Conservation (phyloP, 1,140 invertebrate species). For the Diachasmimorpha longicaudata region DNA sequence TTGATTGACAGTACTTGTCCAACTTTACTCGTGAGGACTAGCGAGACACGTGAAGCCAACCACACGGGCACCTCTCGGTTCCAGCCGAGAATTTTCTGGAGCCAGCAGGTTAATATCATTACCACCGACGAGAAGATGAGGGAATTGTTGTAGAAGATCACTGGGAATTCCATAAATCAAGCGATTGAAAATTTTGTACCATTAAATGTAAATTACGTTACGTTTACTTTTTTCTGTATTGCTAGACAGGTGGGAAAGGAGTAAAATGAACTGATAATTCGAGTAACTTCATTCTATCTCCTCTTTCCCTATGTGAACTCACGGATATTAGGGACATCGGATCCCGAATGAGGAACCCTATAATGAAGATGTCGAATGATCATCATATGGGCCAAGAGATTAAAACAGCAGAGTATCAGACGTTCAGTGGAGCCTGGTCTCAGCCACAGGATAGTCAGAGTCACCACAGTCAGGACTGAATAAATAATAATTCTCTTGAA, state of each 20-base stretch:
- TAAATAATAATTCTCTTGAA: constrained; percentile 28
- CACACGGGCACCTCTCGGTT: constrained; percentile 33
- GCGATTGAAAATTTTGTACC: neutral
- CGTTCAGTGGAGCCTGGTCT: constrained; percentile 56
- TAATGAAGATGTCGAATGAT: constrained; percentile 56
- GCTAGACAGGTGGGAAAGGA: no score
- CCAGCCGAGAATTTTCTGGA: constrained; percentile 38
- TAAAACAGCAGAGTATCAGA: constrained; percentile 55
- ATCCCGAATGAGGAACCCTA: constrained; percentile 54
- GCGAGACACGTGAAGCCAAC: constrained; percentile 28
- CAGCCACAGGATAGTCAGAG: constrained; percentile 58
- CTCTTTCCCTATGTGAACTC: neutral
- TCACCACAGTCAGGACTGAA: constrained; percentile 59
- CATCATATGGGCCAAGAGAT: constrained; percentile 60
- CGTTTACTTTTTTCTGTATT: no score
- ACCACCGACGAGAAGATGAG: constrained; percentile 53
- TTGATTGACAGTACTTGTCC: constrained; percentile 46
- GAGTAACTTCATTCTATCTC: neutral
- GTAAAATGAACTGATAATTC: neutral
- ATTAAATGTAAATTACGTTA: no score
- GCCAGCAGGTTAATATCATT: constrained; percentile 55
- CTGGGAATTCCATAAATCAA: constrained; percentile 45
- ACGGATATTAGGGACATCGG: constrained; percentile 26
- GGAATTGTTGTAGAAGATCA: constrained; percentile 57
- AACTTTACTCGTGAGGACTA: constrained; percentile 38